phyloP scores from a whole-genome alignment of 2,888 invertebrate genomes.

The Lasioglossum lativentre region DNA sequence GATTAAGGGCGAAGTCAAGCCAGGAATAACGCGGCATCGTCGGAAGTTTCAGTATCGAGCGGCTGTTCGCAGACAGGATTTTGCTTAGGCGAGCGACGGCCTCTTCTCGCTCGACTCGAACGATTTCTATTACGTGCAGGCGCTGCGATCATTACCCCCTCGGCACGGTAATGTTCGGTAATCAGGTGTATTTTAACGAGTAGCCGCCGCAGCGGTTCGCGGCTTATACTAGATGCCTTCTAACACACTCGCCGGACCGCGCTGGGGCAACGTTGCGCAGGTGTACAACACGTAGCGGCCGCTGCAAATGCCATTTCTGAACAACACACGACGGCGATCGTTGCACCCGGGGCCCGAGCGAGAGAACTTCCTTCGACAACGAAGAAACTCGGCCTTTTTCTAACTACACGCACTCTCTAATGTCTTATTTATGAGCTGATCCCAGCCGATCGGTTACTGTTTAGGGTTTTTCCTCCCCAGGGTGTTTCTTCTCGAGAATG shows the following conservation, averaged over 20 bases:
- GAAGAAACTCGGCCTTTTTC: constrained; percentile 23
- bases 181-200: constrained; percentile 71
- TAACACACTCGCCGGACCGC: constrained; percentile 20
- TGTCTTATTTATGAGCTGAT: constrained; percentile 21
- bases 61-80: not conserved
- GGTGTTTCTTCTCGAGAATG: not conserved
- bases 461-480: constrained; percentile 13
- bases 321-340: constrained; percentile 53
- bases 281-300: constrained; percentile 37
- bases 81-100: constrained; percentile 1
- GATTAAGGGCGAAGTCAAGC: not conserved
- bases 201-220: constrained; percentile 59
- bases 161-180: constrained; percentile 69
- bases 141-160: constrained; percentile 65
- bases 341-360: constrained; percentile 52
- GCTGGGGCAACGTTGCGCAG: constrained; percentile 34
- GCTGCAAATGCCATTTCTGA: constrained; percentile 67
- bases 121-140: constrained; percentile 68
- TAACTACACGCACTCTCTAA: not conserved
- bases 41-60: not conserved
- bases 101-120: constrained; percentile 43
- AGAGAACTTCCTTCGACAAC: constrained; percentile 39
- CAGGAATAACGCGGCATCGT: not conserved
- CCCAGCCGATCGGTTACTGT: constrained; percentile 1
- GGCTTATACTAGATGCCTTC: constrained; percentile 50